Evolutionary conservation across 1,140 invertebrate species (phyloP), one percentile per base, ranked within the genome.

Genomic region (Lepidurus arcticus): DNA sequence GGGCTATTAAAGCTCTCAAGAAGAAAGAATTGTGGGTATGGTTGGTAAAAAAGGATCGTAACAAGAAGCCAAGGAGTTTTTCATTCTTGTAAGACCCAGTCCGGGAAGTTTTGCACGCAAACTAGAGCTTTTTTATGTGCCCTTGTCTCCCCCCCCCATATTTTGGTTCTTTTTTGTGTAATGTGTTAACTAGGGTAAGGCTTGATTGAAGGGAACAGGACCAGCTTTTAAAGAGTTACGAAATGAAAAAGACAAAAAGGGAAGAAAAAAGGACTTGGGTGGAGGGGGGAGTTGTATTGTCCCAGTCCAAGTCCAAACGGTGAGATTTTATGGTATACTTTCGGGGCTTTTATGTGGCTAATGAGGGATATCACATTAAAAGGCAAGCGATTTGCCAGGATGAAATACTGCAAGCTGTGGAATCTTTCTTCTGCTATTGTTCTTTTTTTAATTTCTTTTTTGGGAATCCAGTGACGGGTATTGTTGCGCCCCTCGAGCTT

Each of bases 351-450:
- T 65, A 65, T 65, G 53, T 65, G 8, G 53, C 53, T 65, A 65
- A 65, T 65, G 53, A 65, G 53, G 53, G 53, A 65, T 65, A 65
- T 65, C 53, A 21, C 53, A 65, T 65, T 65, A 65, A 65, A 65
- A 65, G 53, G 4, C 53, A 65, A 65, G 21, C 53, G 53, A 65
- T 65, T 65, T 65, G 53, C 53, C 53, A 65, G 53, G 21, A 65
- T 65, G 53, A 65, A 65, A 65, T 65, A 65, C 16, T 65, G 13
- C 21, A 34, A 21, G 53, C n/a, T 65, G 16, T 7, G 8, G 53
- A 7, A 11, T 11, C 7, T 65, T 65, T 65, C 53, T 65, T 65
- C 21, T 65, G 16, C 6, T 65, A 7, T 16, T 65, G 53, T 9
- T 65, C 16, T 7, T 65, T 16, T 65, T 65, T 65, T 0, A 65